These are phyloP conservation scores for Ectemnius cavifrons DNA, from an alignment of 2,888 invertebrate species.

Conservation along the genomic window DNA sequence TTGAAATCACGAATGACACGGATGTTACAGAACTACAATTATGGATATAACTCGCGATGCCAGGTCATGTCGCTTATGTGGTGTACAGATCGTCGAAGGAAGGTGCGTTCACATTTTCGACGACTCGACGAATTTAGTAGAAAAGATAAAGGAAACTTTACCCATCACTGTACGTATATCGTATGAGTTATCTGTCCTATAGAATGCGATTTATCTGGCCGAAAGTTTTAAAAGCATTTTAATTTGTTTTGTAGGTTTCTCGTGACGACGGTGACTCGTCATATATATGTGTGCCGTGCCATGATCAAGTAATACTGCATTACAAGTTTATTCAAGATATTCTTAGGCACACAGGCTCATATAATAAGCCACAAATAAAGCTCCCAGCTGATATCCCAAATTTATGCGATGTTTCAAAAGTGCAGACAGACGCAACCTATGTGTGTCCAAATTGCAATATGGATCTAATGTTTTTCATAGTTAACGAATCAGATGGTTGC, in stretches of 20 bases:
- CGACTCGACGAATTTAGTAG: constrained; percentile 40
- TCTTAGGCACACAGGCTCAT: constrained; percentile 28
- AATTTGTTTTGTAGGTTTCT: constrained; percentile 50
- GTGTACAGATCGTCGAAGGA: constrained; percentile 29
- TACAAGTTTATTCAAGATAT: constrained; percentile 53
- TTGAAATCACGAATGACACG: constrained; percentile 7
- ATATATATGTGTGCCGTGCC: constrained; percentile 51
- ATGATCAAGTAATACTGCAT: constrained; percentile 45
- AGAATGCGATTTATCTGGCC: neutral
- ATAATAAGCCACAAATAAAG: constrained; percentile 19
- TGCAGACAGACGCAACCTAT: constrained; percentile 48
- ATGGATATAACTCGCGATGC: constrained; percentile 38
- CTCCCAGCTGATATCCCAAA: constrained; percentile 17
- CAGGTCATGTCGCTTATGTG: constrained; percentile 57
- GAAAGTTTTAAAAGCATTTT: constrained; percentile 4
- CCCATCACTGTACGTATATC: constrained; percentile 50
- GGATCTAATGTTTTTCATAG: constrained; percentile 56
- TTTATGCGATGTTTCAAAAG: constrained; percentile 33
- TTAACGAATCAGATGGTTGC: constrained; percentile 41
- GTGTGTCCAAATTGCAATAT: constrained; percentile 61
- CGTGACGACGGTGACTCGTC: constrained; percentile 50
- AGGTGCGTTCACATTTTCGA: constrained; percentile 50
- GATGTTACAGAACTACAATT: constrained; percentile 34
- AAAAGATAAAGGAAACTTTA: constrained; percentile 56
- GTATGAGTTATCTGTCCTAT: neutral